These are phyloP conservation scores for Eurosta solidaginis DNA, from an alignment of 1,140 invertebrate genomes.

Conservation along the genomic window DNA sequence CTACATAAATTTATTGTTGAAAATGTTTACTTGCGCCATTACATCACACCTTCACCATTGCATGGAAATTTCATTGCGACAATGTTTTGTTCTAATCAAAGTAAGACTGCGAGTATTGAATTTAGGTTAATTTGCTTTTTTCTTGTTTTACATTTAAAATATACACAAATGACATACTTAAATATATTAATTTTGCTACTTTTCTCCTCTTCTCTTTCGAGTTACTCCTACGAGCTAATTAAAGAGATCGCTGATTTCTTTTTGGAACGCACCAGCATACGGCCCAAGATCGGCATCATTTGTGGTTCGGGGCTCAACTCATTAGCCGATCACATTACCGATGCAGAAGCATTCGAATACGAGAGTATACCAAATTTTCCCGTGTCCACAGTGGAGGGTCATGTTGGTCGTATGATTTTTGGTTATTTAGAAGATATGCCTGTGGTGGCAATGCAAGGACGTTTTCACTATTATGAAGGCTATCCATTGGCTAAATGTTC, in stretches of 20 bases:
- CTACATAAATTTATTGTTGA: background rate
- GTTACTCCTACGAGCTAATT: constrained; percentile 76
- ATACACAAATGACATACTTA: background rate
- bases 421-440: constrained; percentile 77
- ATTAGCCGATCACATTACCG: constrained; percentile 77
- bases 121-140: too few species aligned
- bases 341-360: constrained; percentile 81
- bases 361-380: constrained; percentile 91
- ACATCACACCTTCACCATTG: background rate
- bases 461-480: constrained; percentile 96
- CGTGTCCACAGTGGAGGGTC: constrained; percentile 85
- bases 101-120: background rate
- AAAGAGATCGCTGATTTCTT: constrained; percentile 78
- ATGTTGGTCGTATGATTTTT: constrained; percentile 87
- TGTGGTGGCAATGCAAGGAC: constrained; percentile 93
- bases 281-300: constrained; percentile 90
- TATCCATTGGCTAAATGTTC: constrained; percentile 80
- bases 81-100: background rate
- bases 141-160: background rate
- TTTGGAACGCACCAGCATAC: constrained; percentile 69
- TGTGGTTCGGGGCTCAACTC: constrained; percentile 91
- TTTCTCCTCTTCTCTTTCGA: constrained; percentile 34
- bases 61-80: background rate
- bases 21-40: background rate
- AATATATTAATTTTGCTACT: background rate